Percentiles rank a stretch among this genome's conserved stretches.
These are phyloP conservation scores for Phymatocera aterrima DNA, from an alignment of 2,888 invertebrate species.

Conservation along the genomic window DNA sequence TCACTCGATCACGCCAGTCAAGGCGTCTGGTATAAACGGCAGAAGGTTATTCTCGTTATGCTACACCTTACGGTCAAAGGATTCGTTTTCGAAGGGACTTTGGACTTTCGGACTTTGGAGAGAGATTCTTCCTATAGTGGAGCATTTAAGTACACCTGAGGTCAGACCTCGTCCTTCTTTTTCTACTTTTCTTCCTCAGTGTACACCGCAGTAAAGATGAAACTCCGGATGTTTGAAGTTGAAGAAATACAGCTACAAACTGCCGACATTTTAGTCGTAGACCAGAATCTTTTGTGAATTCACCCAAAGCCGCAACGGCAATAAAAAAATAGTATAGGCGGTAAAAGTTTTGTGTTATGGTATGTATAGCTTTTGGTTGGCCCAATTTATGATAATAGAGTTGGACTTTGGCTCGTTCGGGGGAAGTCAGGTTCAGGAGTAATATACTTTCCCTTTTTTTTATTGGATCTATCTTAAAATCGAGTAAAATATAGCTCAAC, in stretches of 20 bases:
- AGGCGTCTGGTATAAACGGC: too few relatives aligned
- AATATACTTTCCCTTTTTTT: constrained; percentile 12
- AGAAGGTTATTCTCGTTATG: too few relatives aligned
- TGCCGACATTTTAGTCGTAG: too few relatives aligned
- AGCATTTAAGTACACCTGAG: too few relatives aligned
- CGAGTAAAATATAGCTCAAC: background rate
- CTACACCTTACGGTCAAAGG: too few relatives aligned
- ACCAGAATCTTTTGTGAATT: constrained; percentile 4
- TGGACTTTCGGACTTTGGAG: too few relatives aligned
- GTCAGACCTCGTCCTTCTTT: too few relatives aligned
- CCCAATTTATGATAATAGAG: constrained; percentile 69
- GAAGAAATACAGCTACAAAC: background rate
- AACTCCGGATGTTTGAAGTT: background rate
- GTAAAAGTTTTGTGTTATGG: constrained; percentile 69
- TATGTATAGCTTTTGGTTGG: constrained; percentile 58
- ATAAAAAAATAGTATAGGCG: constrained; percentile 53
- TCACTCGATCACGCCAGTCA: too few relatives aligned
- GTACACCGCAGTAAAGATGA: background rate
- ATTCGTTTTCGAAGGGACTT: too few relatives aligned
- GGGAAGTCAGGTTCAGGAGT: too few relatives aligned
- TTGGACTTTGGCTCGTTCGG: constrained; percentile 50
- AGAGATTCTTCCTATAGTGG: too few relatives aligned
- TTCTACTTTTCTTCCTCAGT: background rate
- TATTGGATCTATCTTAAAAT: constrained; percentile 26
- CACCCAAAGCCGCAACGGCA: background rate